These are phyloP conservation scores for Lithophane ornitopus DNA, from an alignment of 2,888 invertebrate genomes.

Conservation along the genomic window DNA sequence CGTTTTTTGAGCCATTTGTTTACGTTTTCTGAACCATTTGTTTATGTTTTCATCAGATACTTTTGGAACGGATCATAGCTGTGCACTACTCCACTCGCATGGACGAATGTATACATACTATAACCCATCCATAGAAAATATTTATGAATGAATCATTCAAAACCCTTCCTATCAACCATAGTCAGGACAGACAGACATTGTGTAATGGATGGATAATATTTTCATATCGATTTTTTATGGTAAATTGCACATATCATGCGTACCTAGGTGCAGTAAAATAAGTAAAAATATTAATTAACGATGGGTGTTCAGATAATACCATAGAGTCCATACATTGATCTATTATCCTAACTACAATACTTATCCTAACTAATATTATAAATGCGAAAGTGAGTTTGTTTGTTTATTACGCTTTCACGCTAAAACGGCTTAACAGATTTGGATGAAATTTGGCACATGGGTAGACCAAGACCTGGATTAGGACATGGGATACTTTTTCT, in stretches of 20 bases:
- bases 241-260: not conserved
- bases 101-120: not conserved
- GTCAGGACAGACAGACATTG: not conserved
- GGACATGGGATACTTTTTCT: too few species aligned
- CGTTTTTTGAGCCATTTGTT: too few species aligned
- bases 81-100: not conserved
- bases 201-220: not conserved
- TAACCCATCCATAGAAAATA: not conserved
- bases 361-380: too few species aligned
- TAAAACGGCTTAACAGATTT: too few species aligned
- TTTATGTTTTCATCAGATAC: not conserved
- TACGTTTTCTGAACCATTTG: not conserved
- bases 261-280: not conserved
- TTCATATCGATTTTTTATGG: not conserved
- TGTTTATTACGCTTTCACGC: too few species aligned
- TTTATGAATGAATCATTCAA: not conserved
- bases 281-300: not conserved
- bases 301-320: not conserved
- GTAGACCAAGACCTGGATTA: too few species aligned
- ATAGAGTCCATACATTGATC: not conserved
- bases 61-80: not conserved
- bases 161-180: not conserved
- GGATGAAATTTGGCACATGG: too few species aligned
- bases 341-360: not conserved
- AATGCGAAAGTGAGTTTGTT: too few species aligned